A percentile compares a stretch with the other conserved stretches of the same genome.
phyloP scores from a whole-genome alignment of 2,113 vertebrate species.

The Epinephelus fuscoguttatus region DNA sequence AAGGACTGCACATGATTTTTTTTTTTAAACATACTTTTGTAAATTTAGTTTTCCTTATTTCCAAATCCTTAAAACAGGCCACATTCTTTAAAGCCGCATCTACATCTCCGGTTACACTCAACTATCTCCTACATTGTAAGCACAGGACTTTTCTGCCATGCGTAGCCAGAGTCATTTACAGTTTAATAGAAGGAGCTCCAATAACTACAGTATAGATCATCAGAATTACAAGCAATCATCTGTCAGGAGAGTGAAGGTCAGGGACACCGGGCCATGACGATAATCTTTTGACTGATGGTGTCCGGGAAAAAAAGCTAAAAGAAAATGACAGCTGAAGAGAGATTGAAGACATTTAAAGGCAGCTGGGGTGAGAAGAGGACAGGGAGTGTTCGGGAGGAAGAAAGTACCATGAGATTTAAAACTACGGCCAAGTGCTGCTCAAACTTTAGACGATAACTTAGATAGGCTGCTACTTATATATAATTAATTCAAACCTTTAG shows the following conservation, averaged over 20 bases:
- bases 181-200: slow-evolving; percentile 13
- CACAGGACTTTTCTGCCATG: background rate
- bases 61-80: background rate
- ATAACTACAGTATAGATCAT: slow-evolving; percentile 37
- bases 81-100: background rate
- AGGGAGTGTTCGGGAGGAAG: background rate
- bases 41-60: background rate
- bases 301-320: background rate
- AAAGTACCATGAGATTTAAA: background rate
- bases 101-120: background rate
- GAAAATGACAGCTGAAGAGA: slow-evolving; percentile 11
- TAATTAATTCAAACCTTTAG: background rate
- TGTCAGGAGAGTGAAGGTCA: slow-evolving; percentile 41
- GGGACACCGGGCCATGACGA: background rate
- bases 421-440: background rate
- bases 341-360: slow-evolving; percentile 23
- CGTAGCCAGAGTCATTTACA: background rate
- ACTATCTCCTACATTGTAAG: slow-evolving; percentile 5
- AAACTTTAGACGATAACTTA: background rate
- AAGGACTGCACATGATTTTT: background rate
- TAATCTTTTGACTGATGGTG: slow-evolving; percentile 25
- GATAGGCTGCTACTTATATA: background rate
- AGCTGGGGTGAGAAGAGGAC: slow-evolving; percentile 15
- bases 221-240: slow-evolving; percentile 25
- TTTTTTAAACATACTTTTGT: background rate